Evolutionary conservation across 92 coral and sea anemone species (phyloP), one percentile per base, ranked within the genome.

Genomic region (Blastomussa wellsi): DNA sequence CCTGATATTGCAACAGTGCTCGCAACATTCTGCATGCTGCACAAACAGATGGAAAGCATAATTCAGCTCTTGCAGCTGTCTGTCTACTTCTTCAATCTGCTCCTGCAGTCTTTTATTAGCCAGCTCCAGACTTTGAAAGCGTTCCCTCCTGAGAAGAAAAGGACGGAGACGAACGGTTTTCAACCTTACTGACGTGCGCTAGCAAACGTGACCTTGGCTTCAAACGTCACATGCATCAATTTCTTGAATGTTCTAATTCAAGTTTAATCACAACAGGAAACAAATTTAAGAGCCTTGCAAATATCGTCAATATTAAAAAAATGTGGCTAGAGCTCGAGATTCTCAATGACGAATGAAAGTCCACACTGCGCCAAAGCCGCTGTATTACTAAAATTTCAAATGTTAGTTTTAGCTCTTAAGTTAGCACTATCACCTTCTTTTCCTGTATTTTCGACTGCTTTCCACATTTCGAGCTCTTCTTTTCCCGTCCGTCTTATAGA

Each of bases 401-500:
- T 20, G 48, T 36, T 7, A n/a, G 20, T 82, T 20, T 22, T 36
- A 52, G 20, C 33, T 68, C 42, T 28, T 83, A 41, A 29, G 78
- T 55, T 51, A 36, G 12, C 32, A 44, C 13, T 0, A 62, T 17
- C 80, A 94, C 98, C 90, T 90, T 81, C 95, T 92, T 81, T 82
- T 91, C 74, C 98, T 88, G 85, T 94, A 94, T 86, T 91, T 94
- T 74, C 98, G 93, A 88, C 98, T 94, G 92, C 98, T 94, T 65
- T 93, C 92, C 74, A 94, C 95, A 70, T 94, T 94, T 53, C 98
- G 88, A 69, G 95, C 98, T 80, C 95, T 74, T 80, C 98, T 83
- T 76, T 92, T 92, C 66, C 90, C 89, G 86, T 94, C 98, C 39
- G 98, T 94, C 79, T 94, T 94, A 87, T 87, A 92, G 65, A 86